Conservation (phyloP, 2,888 invertebrate species). For the Eremobia ochroleuca region DNA sequence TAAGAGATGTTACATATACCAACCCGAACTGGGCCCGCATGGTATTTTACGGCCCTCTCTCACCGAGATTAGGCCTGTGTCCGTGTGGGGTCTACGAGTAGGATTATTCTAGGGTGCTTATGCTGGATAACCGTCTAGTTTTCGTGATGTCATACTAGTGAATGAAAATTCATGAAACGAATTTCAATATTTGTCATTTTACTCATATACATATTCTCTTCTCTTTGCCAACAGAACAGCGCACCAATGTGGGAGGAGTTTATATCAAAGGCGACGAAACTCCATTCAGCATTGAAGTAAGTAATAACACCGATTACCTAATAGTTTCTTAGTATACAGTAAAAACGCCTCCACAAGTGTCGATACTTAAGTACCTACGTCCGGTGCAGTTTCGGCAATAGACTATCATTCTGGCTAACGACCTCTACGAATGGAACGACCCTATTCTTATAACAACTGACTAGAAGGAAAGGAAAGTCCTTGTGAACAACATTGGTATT, state of each 20-base stretch:
- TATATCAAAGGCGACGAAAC: conserved; percentile 97
- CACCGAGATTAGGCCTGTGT: no score
- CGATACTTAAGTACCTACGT: conserved; percentile 23
- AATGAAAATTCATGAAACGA: background rate
- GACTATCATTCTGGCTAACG: conserved; percentile 2
- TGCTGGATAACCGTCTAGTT: background rate
- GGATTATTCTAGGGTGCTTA: background rate
- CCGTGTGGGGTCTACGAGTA: no score
- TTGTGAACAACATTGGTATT: background rate
- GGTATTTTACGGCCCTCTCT: no score
- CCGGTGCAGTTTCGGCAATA: conserved; percentile 26
- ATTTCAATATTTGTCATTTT: background rate
- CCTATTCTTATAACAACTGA: background rate
- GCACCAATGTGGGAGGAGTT: conserved; percentile 99
- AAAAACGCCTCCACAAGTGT: conserved; percentile 16
- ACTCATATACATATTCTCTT: conserved; percentile 44
- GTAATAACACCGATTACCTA: conserved; percentile 74
- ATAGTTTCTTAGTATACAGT: conserved; percentile 21
- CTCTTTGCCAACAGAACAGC: conserved; percentile 95
- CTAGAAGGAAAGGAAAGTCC: background rate
- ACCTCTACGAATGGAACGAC: background rate
- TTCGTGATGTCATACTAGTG: background rate
- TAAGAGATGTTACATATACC: no score
- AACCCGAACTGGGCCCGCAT: no score
- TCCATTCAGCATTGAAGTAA: conserved; percentile 98